phyloP scores from a whole-genome alignment of 2,888 invertebrate species.

The Lasioglossum figueresi region DNA sequence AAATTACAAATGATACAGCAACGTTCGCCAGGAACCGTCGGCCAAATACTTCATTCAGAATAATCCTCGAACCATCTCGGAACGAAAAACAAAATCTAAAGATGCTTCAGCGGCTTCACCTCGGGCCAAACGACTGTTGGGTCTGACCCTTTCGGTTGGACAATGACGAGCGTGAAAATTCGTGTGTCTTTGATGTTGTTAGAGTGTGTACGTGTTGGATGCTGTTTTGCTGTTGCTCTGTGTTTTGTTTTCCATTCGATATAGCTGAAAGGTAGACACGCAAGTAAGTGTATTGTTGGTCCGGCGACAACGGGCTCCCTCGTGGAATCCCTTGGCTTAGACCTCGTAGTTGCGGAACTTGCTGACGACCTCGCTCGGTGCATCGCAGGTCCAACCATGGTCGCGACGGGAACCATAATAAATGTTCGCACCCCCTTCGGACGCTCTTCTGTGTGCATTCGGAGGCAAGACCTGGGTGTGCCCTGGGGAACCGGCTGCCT shows the following conservation, averaged over 20 bases:
- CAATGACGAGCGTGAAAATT: conserved; percentile 38
- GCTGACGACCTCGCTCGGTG: conserved; percentile 92
- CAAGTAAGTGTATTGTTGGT: conserved; percentile 37
- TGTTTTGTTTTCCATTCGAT: conserved; percentile 22
- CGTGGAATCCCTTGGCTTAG: conserved; percentile 84
- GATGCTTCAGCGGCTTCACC: background rate
- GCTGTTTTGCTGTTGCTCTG: background rate
- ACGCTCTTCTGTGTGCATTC: conserved; percentile 89
- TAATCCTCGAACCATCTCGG: background rate
- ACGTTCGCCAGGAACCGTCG: background rate
- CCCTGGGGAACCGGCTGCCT: conserved; percentile 84
- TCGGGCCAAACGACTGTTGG: background rate
- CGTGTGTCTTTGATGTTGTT: background rate
- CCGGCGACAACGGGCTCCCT: conserved; percentile 26
- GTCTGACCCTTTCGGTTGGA: conserved; percentile 23
- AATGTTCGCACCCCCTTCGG: conserved; percentile 94
- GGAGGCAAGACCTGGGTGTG: conserved; percentile 86
- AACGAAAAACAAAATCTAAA: background rate
- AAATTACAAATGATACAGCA: background rate
- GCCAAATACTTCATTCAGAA: too few species aligned
- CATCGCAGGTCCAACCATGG: conserved; percentile 89
- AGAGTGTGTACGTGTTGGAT: conserved; percentile 9
- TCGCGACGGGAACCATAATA: conserved; percentile 85
- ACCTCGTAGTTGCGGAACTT: conserved; percentile 97
- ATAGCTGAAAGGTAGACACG: conserved; percentile 38